A percentile compares a stretch with the other conserved stretches of the same genome.
Evolutionary conservation across 2,113 vertebrate species (phyloP).

Genomic region (Saccopteryx bilineata): DNA sequence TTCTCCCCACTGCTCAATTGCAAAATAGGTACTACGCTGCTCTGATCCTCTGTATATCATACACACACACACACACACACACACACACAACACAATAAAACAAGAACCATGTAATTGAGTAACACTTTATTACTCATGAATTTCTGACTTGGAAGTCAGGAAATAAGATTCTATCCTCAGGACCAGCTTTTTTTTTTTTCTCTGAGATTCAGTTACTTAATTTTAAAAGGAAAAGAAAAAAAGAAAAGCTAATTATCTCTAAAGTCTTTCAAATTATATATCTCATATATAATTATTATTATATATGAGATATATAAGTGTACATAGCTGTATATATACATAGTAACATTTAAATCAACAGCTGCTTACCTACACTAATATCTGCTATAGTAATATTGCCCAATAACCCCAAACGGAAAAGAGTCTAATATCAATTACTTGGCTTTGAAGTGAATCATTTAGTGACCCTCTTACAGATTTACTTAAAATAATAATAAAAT

Average conservation of each 20-base stretch:
- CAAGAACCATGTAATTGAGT: not conserved
- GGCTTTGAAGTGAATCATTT: not conserved
- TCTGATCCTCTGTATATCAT: not conserved
- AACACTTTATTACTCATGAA: not conserved
- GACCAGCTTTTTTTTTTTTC: not conserved
- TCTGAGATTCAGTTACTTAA: conserved; percentile 6
- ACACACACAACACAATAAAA: not conserved
- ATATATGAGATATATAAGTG: not conserved
- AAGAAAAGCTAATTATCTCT: conserved; percentile 25
- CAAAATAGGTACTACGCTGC: not conserved
- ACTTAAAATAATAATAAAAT: conserved; percentile 18
- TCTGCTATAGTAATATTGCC: not conserved
- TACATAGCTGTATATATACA: not conserved
- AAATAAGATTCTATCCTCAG: not conserved
- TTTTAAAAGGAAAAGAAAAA: not conserved
- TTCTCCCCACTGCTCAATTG: not conserved
- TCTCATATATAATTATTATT: not conserved
- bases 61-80: no score
- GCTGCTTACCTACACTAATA: not conserved
- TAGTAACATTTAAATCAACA: not conserved
- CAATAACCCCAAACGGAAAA: not conserved
- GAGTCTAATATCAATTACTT: conserved; percentile 2
- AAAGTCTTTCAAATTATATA: not conserved
- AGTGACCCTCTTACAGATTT: not conserved
- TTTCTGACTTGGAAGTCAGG: not conserved